Evolutionary conservation across 2,888 invertebrate genomes (phyloP).

Genomic region (Tinea pellionella): DNA sequence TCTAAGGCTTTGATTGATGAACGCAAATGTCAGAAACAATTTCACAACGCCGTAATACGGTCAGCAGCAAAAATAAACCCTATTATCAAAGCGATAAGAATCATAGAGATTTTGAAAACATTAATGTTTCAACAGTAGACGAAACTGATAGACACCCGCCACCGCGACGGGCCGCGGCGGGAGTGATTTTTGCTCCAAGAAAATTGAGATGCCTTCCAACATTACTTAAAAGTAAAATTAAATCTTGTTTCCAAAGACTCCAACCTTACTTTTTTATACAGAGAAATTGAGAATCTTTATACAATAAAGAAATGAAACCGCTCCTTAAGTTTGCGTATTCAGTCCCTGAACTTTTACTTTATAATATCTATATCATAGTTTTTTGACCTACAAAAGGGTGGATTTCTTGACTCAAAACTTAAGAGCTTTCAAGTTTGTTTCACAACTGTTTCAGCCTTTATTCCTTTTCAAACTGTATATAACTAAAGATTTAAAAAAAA

Average conservation of each 20-base stretch:
- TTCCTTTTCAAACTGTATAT: neutral
- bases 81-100: neutral
- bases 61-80: neutral
- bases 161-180: slow-evolving; percentile 58
- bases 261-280: neutral
- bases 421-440: neutral
- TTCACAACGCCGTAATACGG: neutral
- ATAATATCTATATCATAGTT: neutral
- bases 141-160: slow-evolving; percentile 34
- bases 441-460: neutral
- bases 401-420: neutral
- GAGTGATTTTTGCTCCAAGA: slow-evolving; percentile 30
- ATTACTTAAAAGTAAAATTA: neutral
- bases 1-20: neutral
- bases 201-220: neutral
- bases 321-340: neutral
- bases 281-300: neutral
- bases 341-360: neutral
- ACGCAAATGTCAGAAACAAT: neutral
- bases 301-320: neutral
- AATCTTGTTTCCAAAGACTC: neutral
- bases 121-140: neutral
- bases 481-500: too few relatives aligned
- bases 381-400: neutral
- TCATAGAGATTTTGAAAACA: neutral